phyloP scores from a whole-genome alignment of 2,888 invertebrate genomes.

The Protonemura montana region DNA sequence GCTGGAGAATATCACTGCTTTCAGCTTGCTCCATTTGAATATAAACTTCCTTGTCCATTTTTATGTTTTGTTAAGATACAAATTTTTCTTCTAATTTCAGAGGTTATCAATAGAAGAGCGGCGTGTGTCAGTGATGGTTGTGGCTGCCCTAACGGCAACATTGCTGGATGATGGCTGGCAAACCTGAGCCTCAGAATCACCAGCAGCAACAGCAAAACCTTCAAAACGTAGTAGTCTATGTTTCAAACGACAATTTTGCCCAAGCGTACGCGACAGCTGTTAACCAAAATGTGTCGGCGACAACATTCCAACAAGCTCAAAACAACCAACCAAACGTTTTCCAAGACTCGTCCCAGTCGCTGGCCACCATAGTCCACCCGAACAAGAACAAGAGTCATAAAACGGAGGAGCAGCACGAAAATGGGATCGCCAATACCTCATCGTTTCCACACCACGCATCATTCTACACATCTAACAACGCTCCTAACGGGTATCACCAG shows the following conservation, averaged over 20 bases:
- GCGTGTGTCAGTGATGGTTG: conserved; percentile 73
- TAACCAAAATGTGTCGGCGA: conserved; percentile 58
- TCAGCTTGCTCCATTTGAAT: not conserved
- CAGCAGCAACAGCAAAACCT: conserved; percentile 55
- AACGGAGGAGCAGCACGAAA: conserved; percentile 46
- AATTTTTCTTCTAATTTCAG: conserved; percentile 54
- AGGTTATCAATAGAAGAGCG: conserved; percentile 57
- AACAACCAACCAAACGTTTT: conserved; percentile 44
- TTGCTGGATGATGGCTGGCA: conserved; percentile 73
- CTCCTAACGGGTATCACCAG: conserved; percentile 47
- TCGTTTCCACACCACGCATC: conserved; percentile 45
- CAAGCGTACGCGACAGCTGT: conserved; percentile 60
- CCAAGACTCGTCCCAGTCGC: conserved; percentile 44
- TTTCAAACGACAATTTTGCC: conserved; percentile 66
- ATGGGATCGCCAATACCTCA: conserved; percentile 45
- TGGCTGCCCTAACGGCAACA: conserved; percentile 60
- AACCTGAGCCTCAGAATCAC: conserved; percentile 70
- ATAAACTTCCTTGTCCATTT: not conserved
- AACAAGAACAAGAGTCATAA: conserved; percentile 45
- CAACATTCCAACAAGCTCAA: conserved; percentile 46
- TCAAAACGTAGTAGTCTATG: conserved; percentile 67
- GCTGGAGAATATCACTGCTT: not conserved
- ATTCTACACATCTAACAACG: conserved; percentile 46
- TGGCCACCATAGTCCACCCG: conserved; percentile 47
- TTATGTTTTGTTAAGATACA: not conserved